These are phyloP conservation scores for Butorides virescens DNA, from an alignment of 2,113 vertebrate species.

Conservation along the genomic window DNA sequence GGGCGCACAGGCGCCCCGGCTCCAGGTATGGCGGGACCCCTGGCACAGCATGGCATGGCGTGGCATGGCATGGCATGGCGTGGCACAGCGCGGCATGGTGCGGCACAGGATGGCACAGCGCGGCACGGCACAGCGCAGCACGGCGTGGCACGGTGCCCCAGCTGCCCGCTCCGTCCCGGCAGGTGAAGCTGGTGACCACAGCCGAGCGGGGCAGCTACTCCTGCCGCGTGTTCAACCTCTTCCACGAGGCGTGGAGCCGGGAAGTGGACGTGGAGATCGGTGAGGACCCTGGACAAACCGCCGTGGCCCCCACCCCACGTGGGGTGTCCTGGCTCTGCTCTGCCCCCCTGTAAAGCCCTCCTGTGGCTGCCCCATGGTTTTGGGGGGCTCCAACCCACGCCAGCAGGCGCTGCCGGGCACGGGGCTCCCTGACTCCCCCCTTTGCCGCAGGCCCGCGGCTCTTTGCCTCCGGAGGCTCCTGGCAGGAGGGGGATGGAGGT, in stretches of 20 bases:
- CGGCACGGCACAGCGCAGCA: accelerated
- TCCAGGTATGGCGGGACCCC: slow-evolving; percentile 60
- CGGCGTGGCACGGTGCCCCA: accelerated
- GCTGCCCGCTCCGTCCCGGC: accelerated
- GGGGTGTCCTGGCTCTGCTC: neutral
- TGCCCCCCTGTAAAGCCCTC: neutral
- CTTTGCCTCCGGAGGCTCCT: slow-evolving; percentile 21
- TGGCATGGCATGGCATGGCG: accelerated
- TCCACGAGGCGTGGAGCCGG: slow-evolving; percentile 80
- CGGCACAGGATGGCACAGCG: accelerated
- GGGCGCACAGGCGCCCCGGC: slow-evolving; percentile 34
- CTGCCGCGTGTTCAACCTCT: slow-evolving; percentile 81
- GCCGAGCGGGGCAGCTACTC: slow-evolving; percentile 80
- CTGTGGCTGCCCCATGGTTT: accelerated
- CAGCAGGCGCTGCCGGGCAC: accelerated
- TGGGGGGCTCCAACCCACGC: neutral
- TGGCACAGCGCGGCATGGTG: too few species aligned
- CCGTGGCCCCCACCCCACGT: accelerated
- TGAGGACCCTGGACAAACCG: slow-evolving; percentile 16
- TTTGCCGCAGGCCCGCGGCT: neutral
- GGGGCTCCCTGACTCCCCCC: neutral
- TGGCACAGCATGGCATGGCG: neutral
- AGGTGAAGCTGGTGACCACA: slow-evolving; percentile 77
- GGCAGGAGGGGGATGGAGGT: slow-evolving; percentile 39
- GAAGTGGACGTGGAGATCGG: slow-evolving; percentile 75